Percentiles rank a stretch among this genome's conserved stretches.
Evolutionary conservation across 2,888 invertebrate genomes (phyloP).

Genomic region (Automeris io): DNA sequence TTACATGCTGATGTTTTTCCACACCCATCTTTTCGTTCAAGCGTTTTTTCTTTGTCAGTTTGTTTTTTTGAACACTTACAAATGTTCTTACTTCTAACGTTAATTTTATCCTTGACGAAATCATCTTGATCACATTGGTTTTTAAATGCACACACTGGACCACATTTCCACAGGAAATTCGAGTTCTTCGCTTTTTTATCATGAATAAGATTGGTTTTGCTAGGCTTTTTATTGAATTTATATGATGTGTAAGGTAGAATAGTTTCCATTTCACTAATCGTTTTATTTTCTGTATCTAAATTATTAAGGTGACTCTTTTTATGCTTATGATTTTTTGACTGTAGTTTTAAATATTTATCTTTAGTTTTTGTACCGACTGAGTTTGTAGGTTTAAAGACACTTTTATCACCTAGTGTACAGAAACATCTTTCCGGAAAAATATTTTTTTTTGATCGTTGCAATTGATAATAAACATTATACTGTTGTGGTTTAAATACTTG

Average conservation of each 20-base stretch:
- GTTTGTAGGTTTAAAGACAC: not conserved
- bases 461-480: conserved; percentile 5
- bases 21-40: not conserved
- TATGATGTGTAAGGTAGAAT: not conserved
- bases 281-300: not conserved
- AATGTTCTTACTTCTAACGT: not conserved
- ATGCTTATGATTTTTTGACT: not conserved
- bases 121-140: no score
- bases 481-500: conserved; percentile 5
- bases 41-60: not conserved
- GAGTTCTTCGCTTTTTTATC: not conserved
- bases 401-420: not conserved
- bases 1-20: not conserved
- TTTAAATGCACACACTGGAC: not conserved
- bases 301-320: not conserved
- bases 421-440: not conserved
- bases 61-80: not conserved
- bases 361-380: not conserved
- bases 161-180: not conserved
- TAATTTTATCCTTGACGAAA: not conserved
- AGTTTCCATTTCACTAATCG: not conserved
- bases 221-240: not conserved
- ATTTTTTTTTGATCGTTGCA: not conserved
- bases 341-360: not conserved
- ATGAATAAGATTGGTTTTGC: not conserved